Evolutionary conservation across 2,113 vertebrate species (phyloP), one percentile per base, ranked within the genome.

Genomic region (Anarrhichthys ocellatus): DNA sequence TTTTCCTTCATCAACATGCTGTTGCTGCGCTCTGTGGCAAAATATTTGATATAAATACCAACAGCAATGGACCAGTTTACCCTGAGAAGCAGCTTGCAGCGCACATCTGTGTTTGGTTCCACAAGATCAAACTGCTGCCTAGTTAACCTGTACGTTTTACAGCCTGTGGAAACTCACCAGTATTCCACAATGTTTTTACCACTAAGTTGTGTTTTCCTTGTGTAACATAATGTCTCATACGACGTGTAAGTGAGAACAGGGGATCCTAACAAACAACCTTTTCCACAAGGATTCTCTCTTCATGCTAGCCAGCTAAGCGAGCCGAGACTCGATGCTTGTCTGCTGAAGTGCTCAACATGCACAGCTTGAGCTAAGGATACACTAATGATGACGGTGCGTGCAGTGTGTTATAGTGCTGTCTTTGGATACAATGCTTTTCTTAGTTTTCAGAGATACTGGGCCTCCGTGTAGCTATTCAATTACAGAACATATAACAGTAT

Each of bases 41-140:
- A 62, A 78, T 59, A 29, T 71, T 78, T 52, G 11, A 29, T 62
- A 40, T 29, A 0, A 72, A 77, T 66, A 58, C 78, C 14, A 66
- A 9, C 6, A 54, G 8, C 38, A 72, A 6, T 9, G n/a, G 56
- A 63, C 15, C 59, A 48, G 44, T 58, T 46, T 9, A 11, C 48
- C 48, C 40, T 15, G 3, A 76, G n/a, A 27, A 50, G 54, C 69
- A 73, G 36, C 81, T 67, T 14, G 2, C 34, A 48, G 50, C 4
- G 15, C 77, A 87, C 87, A 83, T 90, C 75, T 87, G 82, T 59
- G 62, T 89, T 85, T 87, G 36, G 70, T 89, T 84, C 78, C 80
- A 77, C 46, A 36, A 46, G 59, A 76, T 80, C 71, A 48, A 24
- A 52, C 58, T 52, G 42, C 61, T 75, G 78, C 73, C 75, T 64